Evolutionary conservation across 2,113 vertebrate species (phyloP), one percentile per base, ranked within the genome.

Genomic region (Nyctibius bracteatus): DNA sequence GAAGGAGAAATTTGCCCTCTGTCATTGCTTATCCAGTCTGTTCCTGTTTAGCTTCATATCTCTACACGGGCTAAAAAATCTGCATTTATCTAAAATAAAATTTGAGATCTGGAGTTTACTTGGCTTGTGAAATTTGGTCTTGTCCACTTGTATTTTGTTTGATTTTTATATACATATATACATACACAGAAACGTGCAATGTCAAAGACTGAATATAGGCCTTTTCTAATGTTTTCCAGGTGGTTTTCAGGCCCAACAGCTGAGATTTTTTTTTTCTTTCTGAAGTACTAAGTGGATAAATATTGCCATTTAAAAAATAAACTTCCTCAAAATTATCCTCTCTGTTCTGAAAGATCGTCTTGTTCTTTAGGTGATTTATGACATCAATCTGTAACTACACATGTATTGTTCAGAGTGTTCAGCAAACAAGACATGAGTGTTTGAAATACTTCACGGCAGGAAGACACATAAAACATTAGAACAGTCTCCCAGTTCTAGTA

Each of bases 291-390:
- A 62, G 75, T 12, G 21, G 88, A 96, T 94, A 96, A 91, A 96
- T 94, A 92, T 67, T 93, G 37, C 46, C 61, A 54, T 90, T 92
- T 65, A 71, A 96, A 97, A 94, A 96, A 92, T 85, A 86, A 94
- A 96, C 95, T 96, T 96, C 96, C 94, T 97, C 67, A 83, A 94
- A 97, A 96, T 94, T 94, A 86, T 95, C 72, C 81, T 91, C 65
- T 97, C 88, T 91, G 72, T 80, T 97, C 89, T 95, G 82, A 97
- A 97, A 93, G 96, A 92, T 78, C 86, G 0, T 89, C 92, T 94
- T 97, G 96, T 96, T 96, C 97, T 93, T 88, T 47, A 52, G 77
- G 74, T 90, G 86, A 96, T 97, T 97, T 92, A 97, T 95, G 91
- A 37, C 70, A 96, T 47, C 93, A 84, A 8, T 81, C 90, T 88